Base-by-base conservation (phyloP, 2,888 invertebrate species). In the Noctua janthina region DNA sequence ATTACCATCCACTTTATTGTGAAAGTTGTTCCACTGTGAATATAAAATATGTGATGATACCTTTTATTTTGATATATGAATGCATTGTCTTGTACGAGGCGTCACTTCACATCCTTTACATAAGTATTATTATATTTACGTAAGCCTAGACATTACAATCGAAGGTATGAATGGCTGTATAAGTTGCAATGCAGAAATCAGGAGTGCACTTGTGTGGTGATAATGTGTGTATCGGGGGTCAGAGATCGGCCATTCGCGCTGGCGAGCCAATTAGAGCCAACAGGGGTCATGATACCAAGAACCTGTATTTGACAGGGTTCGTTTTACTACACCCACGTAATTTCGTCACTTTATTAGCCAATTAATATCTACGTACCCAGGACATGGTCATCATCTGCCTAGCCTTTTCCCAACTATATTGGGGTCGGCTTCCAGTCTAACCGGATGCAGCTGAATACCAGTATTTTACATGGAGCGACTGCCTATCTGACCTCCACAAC, bases 201-300 rank as follows among this genome's bases (percentile, higher is more conserved):
- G 77, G 78, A 89, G 83, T 87, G 89, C 89, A 88, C 84, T 89
- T 87, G 85, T 87, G 89, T 85, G 87, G 90, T 91, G 94, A 95
- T 95, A 95, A 95, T 95, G 93, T 92, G 93, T 94, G 92, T 95
- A 95, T 94, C 94, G 89, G 82, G 91, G 96, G 96, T 96, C 96
- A 96, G 92, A 94, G 96, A 94, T 95, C 96, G 96, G 96, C 93
- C 96, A 88, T 96, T 96, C 95, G 92, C 95, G 95, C 89, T 91
- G 92, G 86, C 86, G 91, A 90, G 93, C 91, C 95, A 96, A 96
- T 96, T 96, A 95, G 91, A 94, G 91, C 90, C 94, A 93, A 93
- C 94, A 92, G 90, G 93, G 95, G 95, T 95, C 96, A 93, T 89
- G 92, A 87, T 91, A 91, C 92, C 89, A 90, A 90, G 90, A 91